Evolutionary conservation across 2,797 vertebrate genomes (phyloP), one percentile per base, ranked within the genome.

Genomic region (Apodemus agrarius): DNA sequence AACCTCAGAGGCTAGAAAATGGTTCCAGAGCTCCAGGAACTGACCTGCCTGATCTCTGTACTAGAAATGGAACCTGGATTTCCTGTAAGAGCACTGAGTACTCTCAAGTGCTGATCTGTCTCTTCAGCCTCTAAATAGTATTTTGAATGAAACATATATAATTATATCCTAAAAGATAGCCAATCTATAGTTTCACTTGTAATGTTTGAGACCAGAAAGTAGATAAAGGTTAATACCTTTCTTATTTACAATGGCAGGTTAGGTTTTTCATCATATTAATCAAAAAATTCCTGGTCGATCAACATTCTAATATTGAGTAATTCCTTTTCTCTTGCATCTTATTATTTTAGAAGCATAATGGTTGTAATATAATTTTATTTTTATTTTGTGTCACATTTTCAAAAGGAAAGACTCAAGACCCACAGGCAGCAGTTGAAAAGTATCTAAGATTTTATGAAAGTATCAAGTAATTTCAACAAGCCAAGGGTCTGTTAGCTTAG

Each of bases 181-280:
- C 31, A 81, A 57, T 59, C 40, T 92, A 4, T 81, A 89, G 57
- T 75, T 88, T 1, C 22, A 49, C 34, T 16, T 75, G 22, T 61
- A 91, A 13, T 72, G 13, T 65, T 67, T 24, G 22, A 81, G 11
- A 81, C 11, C 24, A 67, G 29, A 59, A 24, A 90, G 0, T 29
- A 34, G 12, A 22, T 88, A 9, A 89, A 82, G 31, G 37, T 94
- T 93, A 93, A 90, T 83, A 61, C 89, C 49, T 83, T 93, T 93
- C 26, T 3, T 91, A 80, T 52, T 93, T 96, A 83, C 37, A 90
- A 54, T 22, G 10, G 49, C 59, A 75, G n/a, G 52, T 91, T 93
- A 90, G 11, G 13, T 84, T 57, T 29, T 61, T 16, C 37, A 34
- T 43, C 72, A 26, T 87, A 37, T 85, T 86, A 61, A 91, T 90